Evolutionary conservation across 2,797 vertebrate species (phyloP), one percentile per base, ranked within the genome.

Genomic region (Alcedo quadribrachys): DNA sequence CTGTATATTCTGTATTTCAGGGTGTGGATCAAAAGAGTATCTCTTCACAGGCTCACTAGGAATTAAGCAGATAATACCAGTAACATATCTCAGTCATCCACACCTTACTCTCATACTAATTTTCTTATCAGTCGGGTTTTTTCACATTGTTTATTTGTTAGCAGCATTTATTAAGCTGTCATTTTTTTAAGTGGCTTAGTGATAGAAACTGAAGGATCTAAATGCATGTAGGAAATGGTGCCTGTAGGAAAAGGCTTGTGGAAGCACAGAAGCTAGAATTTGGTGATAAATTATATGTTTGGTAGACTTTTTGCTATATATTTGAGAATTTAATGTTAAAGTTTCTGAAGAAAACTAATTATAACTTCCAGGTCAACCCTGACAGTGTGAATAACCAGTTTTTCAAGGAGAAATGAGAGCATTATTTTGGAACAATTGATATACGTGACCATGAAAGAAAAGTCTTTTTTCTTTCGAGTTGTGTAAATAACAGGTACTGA

Each of bases 381-480:
- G 86, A 27, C 22, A 20, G 58, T 46, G 58, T 42, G 67, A 79
- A 71, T n/a, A 79, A 60, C 6, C 60, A 67, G n/a, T n/a, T 87
- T 70, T 51, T 51, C 32, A 51, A 55, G 15, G 55, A 33, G 68
- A 67, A 80, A 68, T 10, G 40, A 51, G 43, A 37, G 28, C 43
- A 51, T 42, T 75, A 5, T 57, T 66, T 74, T 71, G 67, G 37
- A 89, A 42, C 13, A 24, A 24, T 46, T 50, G 60, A 35, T 75
- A 15, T 32, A 35, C 0, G 1, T 40, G 73, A 46, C 50, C 18
- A 1, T 0, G 3, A 40, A 9, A 27, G 35, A 25, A 61, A 63
- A 22, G 5, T 37, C 10, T 37, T n/a, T 55, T 88, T 79, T 28
- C 51, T 51, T 73, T 63, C n/a, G 54, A 46, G 32, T 55, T 54